A percentile compares a stretch with the other conserved stretches of the same genome.
Conservation (phyloP, 1,140 invertebrate species). For the Orussus abietinus region DNA sequence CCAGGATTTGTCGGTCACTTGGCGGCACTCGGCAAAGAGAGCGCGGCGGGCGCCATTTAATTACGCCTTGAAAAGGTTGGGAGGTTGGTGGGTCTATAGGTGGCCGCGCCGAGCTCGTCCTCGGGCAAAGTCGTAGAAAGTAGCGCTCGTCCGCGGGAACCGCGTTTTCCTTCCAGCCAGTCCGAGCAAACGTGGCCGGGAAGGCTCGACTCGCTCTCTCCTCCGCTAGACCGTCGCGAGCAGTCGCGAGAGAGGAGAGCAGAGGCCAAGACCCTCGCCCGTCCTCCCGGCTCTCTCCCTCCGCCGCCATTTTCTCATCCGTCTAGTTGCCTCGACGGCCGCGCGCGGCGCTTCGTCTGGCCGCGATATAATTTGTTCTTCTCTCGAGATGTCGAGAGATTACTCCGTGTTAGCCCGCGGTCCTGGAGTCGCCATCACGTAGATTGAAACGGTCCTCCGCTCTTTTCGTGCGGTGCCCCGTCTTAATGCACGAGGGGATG, state of each 20-base stretch:
- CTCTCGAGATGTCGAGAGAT: slow-evolving; percentile 26
- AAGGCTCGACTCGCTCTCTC: slow-evolving; percentile 21
- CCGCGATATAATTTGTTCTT: slow-evolving; percentile 31
- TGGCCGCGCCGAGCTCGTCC: slow-evolving; percentile 16
- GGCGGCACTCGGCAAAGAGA: slow-evolving; percentile 4
- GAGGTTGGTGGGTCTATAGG: slow-evolving; percentile 21
- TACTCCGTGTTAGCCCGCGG: slow-evolving; percentile 17
- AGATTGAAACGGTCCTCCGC: slow-evolving; percentile 20
- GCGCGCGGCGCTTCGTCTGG: neutral
- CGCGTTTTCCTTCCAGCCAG: slow-evolving; percentile 15
- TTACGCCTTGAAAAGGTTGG: slow-evolving; percentile 26
- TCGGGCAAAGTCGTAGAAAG: slow-evolving; percentile 18
- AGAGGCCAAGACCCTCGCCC: slow-evolving; percentile 17
- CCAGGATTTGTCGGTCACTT: too few relatives aligned
- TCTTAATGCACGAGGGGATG: neutral
- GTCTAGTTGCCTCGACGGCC: slow-evolving; percentile 12
- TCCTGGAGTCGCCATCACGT: slow-evolving; percentile 15
- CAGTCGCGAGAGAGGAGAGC: too few relatives aligned
- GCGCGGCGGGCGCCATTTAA: slow-evolving; percentile 20
- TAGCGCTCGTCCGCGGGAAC: slow-evolving; percentile 17
- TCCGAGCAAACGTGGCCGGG: slow-evolving; percentile 25
- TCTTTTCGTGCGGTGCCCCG: neutral
- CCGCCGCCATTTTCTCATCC: slow-evolving; percentile 2
- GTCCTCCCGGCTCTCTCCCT: neutral
- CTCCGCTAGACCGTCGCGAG: too few relatives aligned